Conservation (phyloP, 2,113 vertebrate species). For the Chroicocephalus ridibundus region DNA sequence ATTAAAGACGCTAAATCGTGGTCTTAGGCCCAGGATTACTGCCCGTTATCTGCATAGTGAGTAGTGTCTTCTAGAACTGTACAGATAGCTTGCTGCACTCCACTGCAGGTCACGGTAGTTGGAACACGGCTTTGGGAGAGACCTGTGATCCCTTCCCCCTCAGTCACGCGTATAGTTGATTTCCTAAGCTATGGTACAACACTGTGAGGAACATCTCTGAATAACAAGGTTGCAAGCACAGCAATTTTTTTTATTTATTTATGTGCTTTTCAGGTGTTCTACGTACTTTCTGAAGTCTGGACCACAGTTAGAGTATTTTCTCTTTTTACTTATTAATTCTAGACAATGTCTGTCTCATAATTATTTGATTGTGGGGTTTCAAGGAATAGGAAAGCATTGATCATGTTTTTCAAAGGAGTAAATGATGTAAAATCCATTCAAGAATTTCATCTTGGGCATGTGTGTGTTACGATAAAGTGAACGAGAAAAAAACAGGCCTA, state of each 20-base stretch:
- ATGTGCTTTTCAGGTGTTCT: neutral
- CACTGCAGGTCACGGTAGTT: neutral
- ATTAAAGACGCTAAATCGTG: neutral
- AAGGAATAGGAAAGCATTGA: neutral
- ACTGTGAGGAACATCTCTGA: neutral
- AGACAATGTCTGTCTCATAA: neutral
- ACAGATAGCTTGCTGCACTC: neutral
- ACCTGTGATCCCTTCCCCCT: neutral
- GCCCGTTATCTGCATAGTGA: neutral
- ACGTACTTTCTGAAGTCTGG: neutral
- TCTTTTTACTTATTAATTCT: neutral
- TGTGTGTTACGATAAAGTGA: neutral
- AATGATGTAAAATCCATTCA: neutral
- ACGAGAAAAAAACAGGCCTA: neutral
- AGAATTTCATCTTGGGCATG: accelerated
- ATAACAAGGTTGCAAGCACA: neutral
- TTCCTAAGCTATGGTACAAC: neutral
- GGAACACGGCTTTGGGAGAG: neutral
- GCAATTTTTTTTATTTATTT: neutral
- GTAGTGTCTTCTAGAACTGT: neutral
- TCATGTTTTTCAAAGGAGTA: neutral
- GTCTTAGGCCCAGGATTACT: slow-evolving; percentile 13
- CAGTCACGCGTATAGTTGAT: accelerated
- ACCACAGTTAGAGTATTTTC: neutral
- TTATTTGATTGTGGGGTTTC: neutral